These are phyloP conservation scores for Delia radicum DNA, from an alignment of 1,140 invertebrate species.

Conservation along the genomic window DNA sequence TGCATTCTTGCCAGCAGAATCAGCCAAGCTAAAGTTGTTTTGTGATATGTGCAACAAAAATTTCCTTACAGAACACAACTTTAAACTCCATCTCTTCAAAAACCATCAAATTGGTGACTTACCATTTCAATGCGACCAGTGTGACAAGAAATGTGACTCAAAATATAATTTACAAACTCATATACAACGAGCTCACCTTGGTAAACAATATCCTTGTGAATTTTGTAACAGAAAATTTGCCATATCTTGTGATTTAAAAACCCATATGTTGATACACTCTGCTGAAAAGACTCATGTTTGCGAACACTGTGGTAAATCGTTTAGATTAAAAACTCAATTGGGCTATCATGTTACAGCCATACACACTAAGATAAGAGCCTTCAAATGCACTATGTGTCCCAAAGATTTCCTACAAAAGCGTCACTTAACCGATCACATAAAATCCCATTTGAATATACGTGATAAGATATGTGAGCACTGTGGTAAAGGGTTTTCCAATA, in stretches of 20 bases:
- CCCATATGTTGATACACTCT: conserved; percentile 41
- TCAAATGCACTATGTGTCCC: conserved; percentile 48
- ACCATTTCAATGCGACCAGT: conserved; percentile 40
- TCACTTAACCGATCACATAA: conserved; percentile 45
- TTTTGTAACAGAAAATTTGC: conserved; percentile 41
- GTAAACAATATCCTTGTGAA: conserved; percentile 40
- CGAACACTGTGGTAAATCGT: conserved; percentile 48
- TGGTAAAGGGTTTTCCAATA: conserved; percentile 46
- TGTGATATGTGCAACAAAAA: conserved; percentile 39
- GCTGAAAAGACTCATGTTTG: conserved; percentile 43
- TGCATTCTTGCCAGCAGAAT: conserved; percentile 38
- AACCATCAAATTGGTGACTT: conserved; percentile 43
- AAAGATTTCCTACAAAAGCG: conserved; percentile 46
- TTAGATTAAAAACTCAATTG: conserved; percentile 40
- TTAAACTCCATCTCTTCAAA: conserved; percentile 42
- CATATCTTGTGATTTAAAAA: conserved; percentile 35
- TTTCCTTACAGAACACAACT: conserved; percentile 36
- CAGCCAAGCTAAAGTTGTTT: conserved; percentile 35
- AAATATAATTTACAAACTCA: conserved; percentile 35
- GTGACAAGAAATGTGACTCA: conserved; percentile 38
- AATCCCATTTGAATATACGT: conserved; percentile 45
- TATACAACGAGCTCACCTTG: conserved; percentile 35
- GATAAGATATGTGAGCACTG: conserved; percentile 47
- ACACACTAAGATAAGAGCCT: conserved; percentile 43
- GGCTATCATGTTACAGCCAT: conserved; percentile 43